Evolutionary conservation across 2,888 invertebrate genomes (phyloP).

Genomic region (Oithona nana): DNA sequence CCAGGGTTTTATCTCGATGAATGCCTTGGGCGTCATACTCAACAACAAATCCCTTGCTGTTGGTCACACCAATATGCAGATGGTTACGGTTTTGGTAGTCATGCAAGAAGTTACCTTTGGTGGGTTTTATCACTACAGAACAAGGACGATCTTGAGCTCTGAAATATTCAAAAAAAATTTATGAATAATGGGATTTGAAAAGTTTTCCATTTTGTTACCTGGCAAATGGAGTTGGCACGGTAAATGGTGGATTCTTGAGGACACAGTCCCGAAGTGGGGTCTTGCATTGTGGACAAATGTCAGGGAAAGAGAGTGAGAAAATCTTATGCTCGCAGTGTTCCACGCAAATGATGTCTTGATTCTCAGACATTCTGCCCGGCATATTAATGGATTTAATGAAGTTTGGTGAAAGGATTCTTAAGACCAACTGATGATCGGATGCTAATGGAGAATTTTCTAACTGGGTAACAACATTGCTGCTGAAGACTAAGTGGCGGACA

Average conservation of each 20-base stretch:
- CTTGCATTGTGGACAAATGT: conserved; percentile 52
- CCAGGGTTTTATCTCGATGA: conserved; percentile 26
- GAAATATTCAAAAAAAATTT: not conserved
- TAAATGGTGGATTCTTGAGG: conserved; percentile 48
- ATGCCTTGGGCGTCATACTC: conserved; percentile 49
- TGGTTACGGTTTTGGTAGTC: conserved; percentile 19
- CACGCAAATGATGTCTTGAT: conserved; percentile 70
- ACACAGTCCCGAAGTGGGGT: conserved; percentile 37
- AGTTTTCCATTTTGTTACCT: too few species aligned
- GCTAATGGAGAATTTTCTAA: too few species aligned
- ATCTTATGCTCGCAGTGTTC: conserved; percentile 67
- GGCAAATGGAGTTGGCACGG: conserved; percentile 62
- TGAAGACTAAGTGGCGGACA: too few species aligned
- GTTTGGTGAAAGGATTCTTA: too few species aligned
- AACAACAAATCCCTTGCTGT: conserved; percentile 6
- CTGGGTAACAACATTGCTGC: too few species aligned
- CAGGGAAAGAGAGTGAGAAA: conserved; percentile 57
- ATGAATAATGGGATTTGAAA: not conserved
- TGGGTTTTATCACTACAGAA: conserved; percentile 66
- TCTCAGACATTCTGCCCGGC: too few species aligned
- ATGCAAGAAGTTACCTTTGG: conserved; percentile 69
- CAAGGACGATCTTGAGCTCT: conserved; percentile 57
- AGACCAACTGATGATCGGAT: too few species aligned
- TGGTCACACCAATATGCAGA: conserved; percentile 11
- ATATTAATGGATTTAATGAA: too few species aligned